Evolutionary conservation across 1,140 invertebrate genomes (phyloP), one percentile per base, ranked within the genome.

Genomic region (Druon quercuslanigerum): DNA sequence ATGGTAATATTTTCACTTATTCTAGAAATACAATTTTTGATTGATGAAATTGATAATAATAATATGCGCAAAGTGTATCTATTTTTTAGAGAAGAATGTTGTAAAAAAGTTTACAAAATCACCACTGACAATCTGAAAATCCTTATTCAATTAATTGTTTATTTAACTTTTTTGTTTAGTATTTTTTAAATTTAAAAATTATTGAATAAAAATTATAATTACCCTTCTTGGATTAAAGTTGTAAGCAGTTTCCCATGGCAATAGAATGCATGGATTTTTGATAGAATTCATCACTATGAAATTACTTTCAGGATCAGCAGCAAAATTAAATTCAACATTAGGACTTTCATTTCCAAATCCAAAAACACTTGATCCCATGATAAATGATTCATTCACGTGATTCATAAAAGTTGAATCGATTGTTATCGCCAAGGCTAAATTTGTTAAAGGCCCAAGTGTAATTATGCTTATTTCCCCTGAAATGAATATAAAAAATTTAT

Each of bases 271-370:
- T n/a, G 70, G 79, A 71, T 84, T 87, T 2, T 77, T 83, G 4
- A 85, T 88, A 1, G 81, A 72, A 72, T 91, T 92, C 0, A 95
- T 84, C 7, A 93, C 91, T 25, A 95, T 92, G 66, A 87, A 89
- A 70, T 94, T 93, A 14, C 94, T 92, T 84, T 94, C 93, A 1
- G 94, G 94, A 83, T 95, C 95, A 71, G 87, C 83, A 17, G 86
- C 85, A 81, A 95, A 95, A 87, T 96, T 96, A 83, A 94, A 95
- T 87, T 96, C 95, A 0, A 93, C 90, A 12, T 92, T 91, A 0
- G 92, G 87, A 13, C 80, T 82, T 4, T 88, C 81, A 73, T 94
- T 93, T 11, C 95, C 94, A 13, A 91, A 79, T 71, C 90, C 91
- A n/a, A 85, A 80, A 14, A 91, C 83, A 78, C 92, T 94, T 51